A percentile compares a stretch with the other conserved stretches of the same genome.
Evolutionary conservation across 2,113 vertebrate genomes (phyloP).

Genomic region (Clarias gariepinus): DNA sequence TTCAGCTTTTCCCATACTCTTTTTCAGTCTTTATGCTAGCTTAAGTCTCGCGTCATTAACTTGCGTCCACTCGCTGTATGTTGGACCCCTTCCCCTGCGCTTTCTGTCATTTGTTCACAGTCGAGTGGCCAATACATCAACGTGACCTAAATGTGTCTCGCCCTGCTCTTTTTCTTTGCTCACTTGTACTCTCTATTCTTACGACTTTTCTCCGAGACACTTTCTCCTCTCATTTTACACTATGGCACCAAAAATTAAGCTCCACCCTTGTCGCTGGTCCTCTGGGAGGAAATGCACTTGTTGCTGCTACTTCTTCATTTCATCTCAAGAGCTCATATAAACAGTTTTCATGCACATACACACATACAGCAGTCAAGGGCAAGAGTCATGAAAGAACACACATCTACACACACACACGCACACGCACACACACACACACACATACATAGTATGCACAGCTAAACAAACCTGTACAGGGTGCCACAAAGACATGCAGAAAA

Average conservation of each 20-base stretch:
- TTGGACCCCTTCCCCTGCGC: slow-evolving; percentile 57
- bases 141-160: slow-evolving; percentile 80
- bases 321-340: neutral
- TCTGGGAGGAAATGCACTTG: slow-evolving; percentile 10
- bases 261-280: neutral
- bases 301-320: neutral
- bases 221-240: slow-evolving; percentile 13
- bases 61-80: slow-evolving; percentile 64
- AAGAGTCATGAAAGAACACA: neutral
- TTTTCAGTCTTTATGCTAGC: slow-evolving; percentile 40
- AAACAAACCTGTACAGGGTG: neutral
- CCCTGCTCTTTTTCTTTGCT: slow-evolving; percentile 54
- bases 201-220: slow-evolving; percentile 36
- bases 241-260: slow-evolving; percentile 34
- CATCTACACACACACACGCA: neutral
- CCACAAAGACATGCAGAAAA: slow-evolving; percentile 23
- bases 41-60: slow-evolving; percentile 64
- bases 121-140: slow-evolving; percentile 77
- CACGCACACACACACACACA: neutral
- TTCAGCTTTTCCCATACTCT: slow-evolving; percentile 10
- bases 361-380: neutral
- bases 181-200: slow-evolving; percentile 46
- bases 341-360: neutral
- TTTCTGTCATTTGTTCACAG: slow-evolving; percentile 80
- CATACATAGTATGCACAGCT: neutral